A percentile compares a stretch with the other conserved stretches of the same genome.
phyloP scores from a whole-genome alignment of 2,797 vertebrate species.

The Poecile montanus region DNA sequence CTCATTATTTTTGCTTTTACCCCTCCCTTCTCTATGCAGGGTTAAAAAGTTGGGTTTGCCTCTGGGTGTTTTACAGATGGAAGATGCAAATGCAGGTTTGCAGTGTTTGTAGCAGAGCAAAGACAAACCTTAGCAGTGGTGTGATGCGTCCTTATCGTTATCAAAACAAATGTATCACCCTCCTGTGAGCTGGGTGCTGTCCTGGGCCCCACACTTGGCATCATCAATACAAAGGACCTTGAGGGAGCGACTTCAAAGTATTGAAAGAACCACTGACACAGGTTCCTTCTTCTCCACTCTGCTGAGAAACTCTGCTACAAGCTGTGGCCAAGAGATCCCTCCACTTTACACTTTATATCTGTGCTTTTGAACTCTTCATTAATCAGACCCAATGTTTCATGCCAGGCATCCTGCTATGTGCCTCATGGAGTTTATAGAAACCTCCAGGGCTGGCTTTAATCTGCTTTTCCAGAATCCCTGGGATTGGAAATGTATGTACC shows the following conservation, averaged over 20 bases:
- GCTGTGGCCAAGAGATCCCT: not conserved
- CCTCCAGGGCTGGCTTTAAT: constrained; percentile 48
- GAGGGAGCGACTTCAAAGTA: not conserved
- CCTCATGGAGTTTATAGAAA: constrained; percentile 10
- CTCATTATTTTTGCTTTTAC: not conserved
- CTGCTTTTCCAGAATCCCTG: constrained; percentile 29
- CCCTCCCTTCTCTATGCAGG: not conserved
- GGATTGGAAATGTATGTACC: not conserved
- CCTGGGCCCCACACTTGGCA: not conserved
- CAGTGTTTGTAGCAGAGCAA: not conserved
- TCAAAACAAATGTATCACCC: not conserved
- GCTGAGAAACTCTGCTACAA: not conserved
- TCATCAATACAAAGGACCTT: not conserved
- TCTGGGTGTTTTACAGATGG: not conserved
- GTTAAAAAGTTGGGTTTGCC: not conserved
- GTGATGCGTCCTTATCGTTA: not conserved
- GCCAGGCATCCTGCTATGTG: constrained; percentile 35
- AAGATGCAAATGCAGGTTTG: not conserved
- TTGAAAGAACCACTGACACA: not conserved
- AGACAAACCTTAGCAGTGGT: not conserved
- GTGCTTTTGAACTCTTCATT: not conserved
- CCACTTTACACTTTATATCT: not conserved
- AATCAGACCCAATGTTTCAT: not conserved
- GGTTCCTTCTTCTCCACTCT: not conserved
- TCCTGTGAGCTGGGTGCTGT: not conserved